These are phyloP conservation scores for Tetranychus piercei DNA, from an alignment of 2,888 invertebrate genomes.

Conservation along the genomic window DNA sequence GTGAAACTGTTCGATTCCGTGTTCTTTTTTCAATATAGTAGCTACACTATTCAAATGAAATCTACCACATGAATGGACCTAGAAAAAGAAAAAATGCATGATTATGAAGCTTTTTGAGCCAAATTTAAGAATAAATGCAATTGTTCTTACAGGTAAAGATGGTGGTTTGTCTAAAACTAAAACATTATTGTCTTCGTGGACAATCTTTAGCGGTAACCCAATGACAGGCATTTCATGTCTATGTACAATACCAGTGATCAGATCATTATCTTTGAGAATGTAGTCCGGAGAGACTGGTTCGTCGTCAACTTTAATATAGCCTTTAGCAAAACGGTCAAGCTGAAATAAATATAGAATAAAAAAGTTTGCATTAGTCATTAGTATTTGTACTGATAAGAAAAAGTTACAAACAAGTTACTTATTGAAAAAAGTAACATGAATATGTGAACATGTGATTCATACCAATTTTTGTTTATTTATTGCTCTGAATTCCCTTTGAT, in stretches of 20 bases:
- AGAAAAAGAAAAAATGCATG: slow-evolving; percentile 24
- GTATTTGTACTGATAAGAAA: too few relatives aligned
- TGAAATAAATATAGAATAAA: background rate
- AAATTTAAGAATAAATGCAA: background rate
- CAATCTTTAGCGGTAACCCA: slow-evolving; percentile 81
- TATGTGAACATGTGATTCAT: slow-evolving; percentile 28
- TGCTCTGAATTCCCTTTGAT: slow-evolving; percentile 78
- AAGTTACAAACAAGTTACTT: background rate
- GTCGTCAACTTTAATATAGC: slow-evolving; percentile 25
- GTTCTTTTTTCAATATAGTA: slow-evolving; percentile 87
- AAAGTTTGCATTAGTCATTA: background rate
- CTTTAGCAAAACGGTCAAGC: slow-evolving; percentile 20
- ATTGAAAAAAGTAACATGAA: background rate
- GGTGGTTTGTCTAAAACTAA: slow-evolving; percentile 99
- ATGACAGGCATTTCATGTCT: slow-evolving; percentile 99
- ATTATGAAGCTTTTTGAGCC: too few relatives aligned
- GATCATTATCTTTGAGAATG: slow-evolving; percentile 74
- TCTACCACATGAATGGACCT: slow-evolving; percentile 95
- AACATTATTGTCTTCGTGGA: slow-evolving; percentile 94
- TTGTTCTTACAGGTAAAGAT: slow-evolving; percentile 76
- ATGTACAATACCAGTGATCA: slow-evolving; percentile 79
- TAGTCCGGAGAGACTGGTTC: slow-evolving; percentile 73
- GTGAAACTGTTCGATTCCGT: slow-evolving; percentile 74
- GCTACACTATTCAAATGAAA: slow-evolving; percentile 93
- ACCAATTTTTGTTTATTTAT: slow-evolving; percentile 74